phyloP scores from a whole-genome alignment of 2,113 vertebrate genomes.

The Laterallus jamaicensis region DNA sequence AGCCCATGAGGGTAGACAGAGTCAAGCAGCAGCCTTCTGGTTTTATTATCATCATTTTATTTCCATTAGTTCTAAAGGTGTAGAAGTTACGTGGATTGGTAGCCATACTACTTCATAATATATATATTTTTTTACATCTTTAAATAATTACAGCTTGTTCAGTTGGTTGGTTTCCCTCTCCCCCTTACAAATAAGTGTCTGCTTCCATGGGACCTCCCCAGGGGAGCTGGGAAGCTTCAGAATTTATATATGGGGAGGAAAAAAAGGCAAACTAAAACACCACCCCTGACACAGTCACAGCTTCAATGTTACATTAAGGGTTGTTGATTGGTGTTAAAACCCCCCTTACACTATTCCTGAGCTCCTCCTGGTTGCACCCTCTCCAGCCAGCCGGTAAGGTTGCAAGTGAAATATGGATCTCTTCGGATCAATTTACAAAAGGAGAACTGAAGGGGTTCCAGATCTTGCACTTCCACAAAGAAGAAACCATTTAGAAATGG shows the following conservation, averaged over 20 bases:
- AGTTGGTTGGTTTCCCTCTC: conserved; percentile 39
- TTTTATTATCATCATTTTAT: conserved; percentile 64
- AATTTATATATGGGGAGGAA: background rate
- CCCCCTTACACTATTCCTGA: background rate
- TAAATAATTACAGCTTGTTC: conserved; percentile 74
- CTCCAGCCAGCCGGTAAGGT: background rate
- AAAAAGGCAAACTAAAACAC: background rate
- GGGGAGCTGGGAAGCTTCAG: background rate
- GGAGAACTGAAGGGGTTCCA: background rate
- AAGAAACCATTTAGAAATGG: background rate
- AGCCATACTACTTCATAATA: conserved; percentile 64
- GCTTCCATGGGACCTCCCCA: background rate
- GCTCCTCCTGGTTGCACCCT: background rate
- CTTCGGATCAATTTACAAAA: background rate
- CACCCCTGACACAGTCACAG: conserved; percentile 29
- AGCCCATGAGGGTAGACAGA: background rate
- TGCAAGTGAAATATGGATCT: background rate
- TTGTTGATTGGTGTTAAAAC: background rate
- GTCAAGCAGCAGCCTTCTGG: background rate
- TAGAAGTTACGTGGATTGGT: conserved; percentile 60
- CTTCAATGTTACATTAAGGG: background rate
- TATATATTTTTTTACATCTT: conserved; percentile 66
- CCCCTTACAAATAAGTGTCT: background rate
- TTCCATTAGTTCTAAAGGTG: conserved; percentile 70
- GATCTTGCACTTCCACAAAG: background rate